Evolutionary conservation across 2,888 invertebrate genomes (phyloP), one percentile per base, ranked within the genome.

Genomic region (Blastobasis adustella): DNA sequence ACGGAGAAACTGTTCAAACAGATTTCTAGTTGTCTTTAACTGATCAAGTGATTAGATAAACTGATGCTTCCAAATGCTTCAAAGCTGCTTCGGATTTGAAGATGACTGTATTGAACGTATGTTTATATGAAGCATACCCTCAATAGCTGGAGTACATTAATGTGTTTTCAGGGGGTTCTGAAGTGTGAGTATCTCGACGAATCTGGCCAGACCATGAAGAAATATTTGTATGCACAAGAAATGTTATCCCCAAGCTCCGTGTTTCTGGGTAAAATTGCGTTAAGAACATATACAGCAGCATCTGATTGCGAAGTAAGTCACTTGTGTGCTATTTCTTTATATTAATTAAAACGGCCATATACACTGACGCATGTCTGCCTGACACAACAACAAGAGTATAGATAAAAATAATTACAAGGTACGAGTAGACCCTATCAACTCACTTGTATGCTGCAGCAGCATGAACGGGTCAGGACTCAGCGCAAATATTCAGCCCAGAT

Each of bases 221-320:
- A 46, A 6, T 62, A 56, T 23, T 59, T 64, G 36, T 51, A 57
- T 4, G 62, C 74, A 37, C 80, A 79, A 2, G 59, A 71, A 5
- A 58, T 76, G 60, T 52, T 83, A 2, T 70, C 74, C 1, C 57
- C 68, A 0, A 64, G 62, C 49, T 62, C 76, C 40, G 69, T 76
- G 4, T 71, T 82, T 50, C 62, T 80, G 39, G 65, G 62, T 5
- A 70, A 65, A 51, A 62, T 63, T 0, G 68, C 81, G 0, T 52
- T 80, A 0, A 63, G 66, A 47, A 76, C 80, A 3, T 73, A 73
- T 42, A 61, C 58, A 6, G 63, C 81, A 1, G 58, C 56, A 6
- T 80, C 83, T 6, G 82, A 82, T 47, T 78, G 79, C 52, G 83
- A 83, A 66, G 83, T 81, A 55, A 58, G 62, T 8, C 23, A 23